A percentile compares a stretch with the other conserved stretches of the same genome.
Conservation (phyloP, 2,888 invertebrate species). For the Pyrochroa serraticornis region DNA sequence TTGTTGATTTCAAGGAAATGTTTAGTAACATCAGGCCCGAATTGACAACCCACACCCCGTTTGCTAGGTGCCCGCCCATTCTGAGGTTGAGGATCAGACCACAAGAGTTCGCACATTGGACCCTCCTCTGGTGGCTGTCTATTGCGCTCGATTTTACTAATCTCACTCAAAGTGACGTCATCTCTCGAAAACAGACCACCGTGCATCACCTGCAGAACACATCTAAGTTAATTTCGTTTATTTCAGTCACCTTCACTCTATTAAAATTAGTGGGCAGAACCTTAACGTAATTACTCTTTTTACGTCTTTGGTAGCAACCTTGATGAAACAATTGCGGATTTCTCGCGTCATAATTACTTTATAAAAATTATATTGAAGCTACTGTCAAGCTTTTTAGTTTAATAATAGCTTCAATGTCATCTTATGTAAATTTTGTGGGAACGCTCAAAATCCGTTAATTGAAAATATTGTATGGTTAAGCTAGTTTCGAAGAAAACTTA, state of each 20-base stretch:
- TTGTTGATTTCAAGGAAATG: constrained; percentile 84
- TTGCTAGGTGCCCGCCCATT: constrained; percentile 90
- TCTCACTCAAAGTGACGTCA: constrained; percentile 91
- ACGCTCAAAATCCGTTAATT: no score
- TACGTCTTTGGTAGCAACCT: no score
- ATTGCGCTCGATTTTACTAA: constrained; percentile 86
- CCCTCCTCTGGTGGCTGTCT: constrained; percentile 98
- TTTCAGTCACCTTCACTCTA: no score
- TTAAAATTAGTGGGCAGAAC: background rate
- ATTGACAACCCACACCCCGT: constrained; percentile 97
- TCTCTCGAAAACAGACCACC: constrained; percentile 96
- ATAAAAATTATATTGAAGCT: no score
- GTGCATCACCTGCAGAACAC: constrained; percentile 82
- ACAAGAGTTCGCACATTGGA: constrained; percentile 95
- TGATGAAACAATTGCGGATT: no score
- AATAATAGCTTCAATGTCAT: no score
- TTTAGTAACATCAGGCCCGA: constrained; percentile 96
- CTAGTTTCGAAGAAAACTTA: constrained; percentile 51
- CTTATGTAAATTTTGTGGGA: no score
- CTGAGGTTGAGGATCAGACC: constrained; percentile 97
- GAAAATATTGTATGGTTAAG: no score
- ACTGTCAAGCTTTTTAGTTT: no score
- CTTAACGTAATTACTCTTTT: background rate
- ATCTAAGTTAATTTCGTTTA: no score
- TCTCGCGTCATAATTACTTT: no score